Evolutionary conservation across 2,888 invertebrate species (phyloP).

Genomic region (Morpho achilles): DNA sequence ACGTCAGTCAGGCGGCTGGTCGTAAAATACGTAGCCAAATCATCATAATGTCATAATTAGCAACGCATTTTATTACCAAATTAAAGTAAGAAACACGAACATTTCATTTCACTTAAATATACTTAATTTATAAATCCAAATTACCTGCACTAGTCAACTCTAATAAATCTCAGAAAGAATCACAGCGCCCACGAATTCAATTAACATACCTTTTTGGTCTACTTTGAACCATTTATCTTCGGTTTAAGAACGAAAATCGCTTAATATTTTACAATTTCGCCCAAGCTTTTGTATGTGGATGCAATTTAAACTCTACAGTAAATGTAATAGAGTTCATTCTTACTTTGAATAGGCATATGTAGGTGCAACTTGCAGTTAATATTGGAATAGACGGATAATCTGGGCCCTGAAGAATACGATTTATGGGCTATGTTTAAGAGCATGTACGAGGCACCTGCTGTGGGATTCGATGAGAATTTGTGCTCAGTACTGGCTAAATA

Average conservation of each 20-base stretch:
- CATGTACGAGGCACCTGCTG: conserved; percentile 2
- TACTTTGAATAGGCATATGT: conserved; percentile 1
- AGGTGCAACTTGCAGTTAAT: conserved; percentile 39
- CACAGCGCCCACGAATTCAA: conserved; percentile 25
- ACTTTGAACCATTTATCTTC: conserved; percentile 22
- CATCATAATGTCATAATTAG: too few species aligned
- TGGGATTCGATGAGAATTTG: background rate
- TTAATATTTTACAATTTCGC: conserved; percentile 2
- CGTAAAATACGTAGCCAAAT: too few species aligned
- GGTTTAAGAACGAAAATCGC: conserved; percentile 23
- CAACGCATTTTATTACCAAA: too few species aligned
- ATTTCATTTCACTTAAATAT: too few species aligned
- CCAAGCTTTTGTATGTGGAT: background rate
- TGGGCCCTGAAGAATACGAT: conserved; percentile 17
- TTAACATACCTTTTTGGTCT: conserved; percentile 25
- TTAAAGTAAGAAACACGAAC: too few species aligned
- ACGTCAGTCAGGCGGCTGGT: too few species aligned
- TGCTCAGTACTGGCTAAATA: background rate
- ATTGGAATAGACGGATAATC: conserved; percentile 40
- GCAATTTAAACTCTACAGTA: conserved; percentile 11
- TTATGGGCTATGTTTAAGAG: background rate
- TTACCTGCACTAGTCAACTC: conserved; percentile 19
- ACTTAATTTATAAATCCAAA: conserved; percentile 13
- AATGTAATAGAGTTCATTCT: background rate
- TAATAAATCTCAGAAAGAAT: conserved; percentile 24